These are phyloP conservation scores for Quadroppia sp. DNA, from an alignment of 2,888 invertebrate species.

Conservation along the genomic window DNA sequence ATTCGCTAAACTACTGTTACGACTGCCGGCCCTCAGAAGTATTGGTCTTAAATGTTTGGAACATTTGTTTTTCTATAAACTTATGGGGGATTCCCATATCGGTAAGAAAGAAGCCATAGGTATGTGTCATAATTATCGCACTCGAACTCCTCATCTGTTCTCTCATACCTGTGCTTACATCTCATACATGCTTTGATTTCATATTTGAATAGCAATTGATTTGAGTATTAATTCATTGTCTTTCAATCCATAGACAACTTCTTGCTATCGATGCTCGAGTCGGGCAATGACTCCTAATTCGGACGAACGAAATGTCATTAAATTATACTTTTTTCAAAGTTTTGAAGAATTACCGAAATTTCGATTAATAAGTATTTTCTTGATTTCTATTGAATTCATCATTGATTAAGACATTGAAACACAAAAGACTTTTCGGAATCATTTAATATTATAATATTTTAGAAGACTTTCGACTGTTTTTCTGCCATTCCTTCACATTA, in stretches of 20 bases:
- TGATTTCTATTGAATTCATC: not conserved
- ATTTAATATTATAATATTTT: not conserved
- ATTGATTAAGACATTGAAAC: not conserved
- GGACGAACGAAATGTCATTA: not conserved
- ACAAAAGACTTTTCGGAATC: not conserved
- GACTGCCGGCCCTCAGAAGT: constrained; percentile 80
- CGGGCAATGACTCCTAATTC: constrained; percentile 13
- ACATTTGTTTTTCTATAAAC: constrained; percentile 87
- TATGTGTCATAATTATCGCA: not conserved
- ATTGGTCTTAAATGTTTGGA: constrained; percentile 91
- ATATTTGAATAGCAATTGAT: not conserved
- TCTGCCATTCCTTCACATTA: not conserved
- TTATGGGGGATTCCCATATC: constrained; percentile 79
- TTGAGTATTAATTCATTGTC: not conserved
- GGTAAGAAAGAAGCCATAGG: constrained; percentile 35
- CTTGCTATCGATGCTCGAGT: constrained; percentile 73
- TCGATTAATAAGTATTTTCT: not conserved
- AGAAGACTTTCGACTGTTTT: not conserved
- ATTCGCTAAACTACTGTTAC: constrained; percentile 86
- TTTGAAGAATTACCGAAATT: not conserved
- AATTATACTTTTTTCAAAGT: not conserved
- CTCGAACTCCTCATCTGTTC: not conserved
- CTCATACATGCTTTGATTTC: not conserved
- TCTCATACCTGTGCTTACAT: not conserved
- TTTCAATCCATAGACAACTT: constrained; percentile 61